These are phyloP conservation scores for Ceratotherium simum DNA, from an alignment of 2,113 vertebrate genomes.

Conservation along the genomic window DNA sequence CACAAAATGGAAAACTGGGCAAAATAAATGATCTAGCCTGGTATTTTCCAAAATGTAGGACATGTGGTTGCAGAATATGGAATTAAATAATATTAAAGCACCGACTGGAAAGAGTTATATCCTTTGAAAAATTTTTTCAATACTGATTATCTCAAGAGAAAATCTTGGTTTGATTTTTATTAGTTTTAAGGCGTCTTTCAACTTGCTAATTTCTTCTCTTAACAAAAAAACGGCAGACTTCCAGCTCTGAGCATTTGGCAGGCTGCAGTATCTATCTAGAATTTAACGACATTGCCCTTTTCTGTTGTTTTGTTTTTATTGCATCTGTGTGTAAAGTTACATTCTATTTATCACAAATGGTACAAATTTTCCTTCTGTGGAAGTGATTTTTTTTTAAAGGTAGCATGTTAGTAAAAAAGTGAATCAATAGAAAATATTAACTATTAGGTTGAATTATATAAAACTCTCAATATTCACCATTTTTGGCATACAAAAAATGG, in stretches of 20 bases:
- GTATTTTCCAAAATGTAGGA: neutral
- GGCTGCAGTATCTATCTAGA: neutral
- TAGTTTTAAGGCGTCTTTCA: neutral
- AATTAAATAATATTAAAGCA: constrained; percentile 37
- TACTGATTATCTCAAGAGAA: neutral
- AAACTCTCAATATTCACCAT: neutral
- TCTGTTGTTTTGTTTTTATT: neutral
- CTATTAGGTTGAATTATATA: neutral
- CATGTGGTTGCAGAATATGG: neutral
- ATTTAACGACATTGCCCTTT: neutral
- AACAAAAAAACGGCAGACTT: neutral
- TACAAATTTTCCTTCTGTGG: neutral
- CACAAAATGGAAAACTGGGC: neutral
- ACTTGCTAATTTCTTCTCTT: neutral
- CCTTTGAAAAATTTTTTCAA: neutral
- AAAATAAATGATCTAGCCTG: neutral
- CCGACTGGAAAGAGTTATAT: neutral
- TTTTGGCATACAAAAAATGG: neutral
- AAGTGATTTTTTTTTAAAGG: constrained; percentile 35
- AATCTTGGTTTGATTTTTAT: constrained; percentile 3
- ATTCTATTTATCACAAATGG: constrained; percentile 17
- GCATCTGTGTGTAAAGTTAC: neutral
- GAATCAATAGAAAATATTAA: neutral
- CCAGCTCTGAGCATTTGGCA: neutral
- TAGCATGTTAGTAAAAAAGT: neutral